Base-by-base conservation (phyloP, 2,797 vertebrate genomes). In the Microhierax caerulescens region DNA sequence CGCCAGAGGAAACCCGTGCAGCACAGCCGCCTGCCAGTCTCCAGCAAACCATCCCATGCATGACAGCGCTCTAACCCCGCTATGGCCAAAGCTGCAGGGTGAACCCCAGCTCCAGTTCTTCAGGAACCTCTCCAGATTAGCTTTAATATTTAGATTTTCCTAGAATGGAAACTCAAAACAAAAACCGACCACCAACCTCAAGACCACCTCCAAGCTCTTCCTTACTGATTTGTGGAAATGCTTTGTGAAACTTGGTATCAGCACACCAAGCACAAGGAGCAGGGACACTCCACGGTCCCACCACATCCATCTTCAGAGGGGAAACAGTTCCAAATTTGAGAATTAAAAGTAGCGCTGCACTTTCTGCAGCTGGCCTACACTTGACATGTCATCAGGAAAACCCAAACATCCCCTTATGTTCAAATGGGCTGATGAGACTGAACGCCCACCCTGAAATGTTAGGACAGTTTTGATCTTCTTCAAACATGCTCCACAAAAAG, bases 1-100 rank as follows among this genome's bases (percentile, higher is more conserved):
- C 64, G 14, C 21, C 56, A 39, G 50, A 85, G 88, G 74, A 94
- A 93, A 51, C n/a, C 34, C 4, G 0, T 3, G 24, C 2, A 6
- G 76, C 7, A 1, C 56, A 15, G 9, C 28, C 0, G 3, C 27
- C 89, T 37, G 80, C 43, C 70, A 10, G n/a, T 67, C 82, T 68
- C 95, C 53, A 4, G 70, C 6, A 10, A 22, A 32, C 25, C 1
- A 1, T 2, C 77, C 50, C 74, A 25, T 0, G 0, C 0, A 0
- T 0, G 30, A 41, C 5, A 0, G 14, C 39, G 60, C 34, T 28
- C 59, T 12, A 11, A 1, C 15, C 59, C 34, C 0, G 1, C 53
- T 3, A 3, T 2, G 24, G 43, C 53, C 70, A 56, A 11, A 56
- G 78, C n/a, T 74, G 65, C 10, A 25, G 10, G 28, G 11, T 37